Base-by-base conservation (phyloP, 2,888 invertebrate species). In the Ligdia adustata region DNA sequence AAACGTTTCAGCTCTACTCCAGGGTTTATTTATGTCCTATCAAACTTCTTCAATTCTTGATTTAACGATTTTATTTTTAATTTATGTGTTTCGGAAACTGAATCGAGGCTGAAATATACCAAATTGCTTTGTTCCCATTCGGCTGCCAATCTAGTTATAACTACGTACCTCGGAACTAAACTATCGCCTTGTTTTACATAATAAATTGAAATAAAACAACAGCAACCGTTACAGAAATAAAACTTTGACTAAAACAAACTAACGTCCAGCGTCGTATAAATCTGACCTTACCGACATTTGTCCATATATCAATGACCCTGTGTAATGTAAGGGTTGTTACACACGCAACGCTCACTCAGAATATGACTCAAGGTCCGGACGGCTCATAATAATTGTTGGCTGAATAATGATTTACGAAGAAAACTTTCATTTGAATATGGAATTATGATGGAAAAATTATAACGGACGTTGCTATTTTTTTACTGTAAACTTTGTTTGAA, bases 341-440 rank as follows among this genome's bases (percentile, higher is more conserved):
- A 50, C 69, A 69, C 71, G 69, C 69, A 51, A 66, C 42, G 43
- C 28, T 44, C 6, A 16, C 13, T 5, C 6, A 18, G 29, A 50
- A 49, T 47, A 52, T 57, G 57, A 64, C 62, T 55, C 70, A 69
- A 69, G 66, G 64, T 53, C 53, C 20, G 15, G 47, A 24, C 45
- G 40, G 51, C 11, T 43, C 47, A 55, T 60, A 60, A 50, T 57
- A 49, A 38, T 33, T 41, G 38, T 31, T 41, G 38, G 48, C 45
- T 53, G 28, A 18, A 37, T 41, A 33, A 52, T 57, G 49, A 26
- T 11, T 33, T 32, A 1, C 20, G 0, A 38, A 45, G 18, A 32
- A 45, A 39, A 12, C n/a, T 14, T n/a, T 4, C 26, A 9, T 29
- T 9, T 27, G 20, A 16, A 41, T 13, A 9, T 13, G 1, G 9